These are phyloP conservation scores for Sipunculus nudus DNA, from an alignment of 2,888 invertebrate genomes.

Conservation along the genomic window DNA sequence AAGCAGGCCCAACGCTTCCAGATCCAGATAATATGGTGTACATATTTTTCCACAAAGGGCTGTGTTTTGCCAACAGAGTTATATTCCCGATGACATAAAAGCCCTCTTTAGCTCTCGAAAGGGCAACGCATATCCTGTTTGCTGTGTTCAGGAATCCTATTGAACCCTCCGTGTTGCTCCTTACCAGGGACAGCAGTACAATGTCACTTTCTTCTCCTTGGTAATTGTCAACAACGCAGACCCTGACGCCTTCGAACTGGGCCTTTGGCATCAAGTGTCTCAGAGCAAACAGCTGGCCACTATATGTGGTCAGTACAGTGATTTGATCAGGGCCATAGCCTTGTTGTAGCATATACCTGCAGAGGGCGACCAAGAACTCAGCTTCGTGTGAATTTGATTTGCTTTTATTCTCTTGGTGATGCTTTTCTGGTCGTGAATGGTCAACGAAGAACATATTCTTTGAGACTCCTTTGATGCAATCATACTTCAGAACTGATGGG, in stretches of 20 bases:
- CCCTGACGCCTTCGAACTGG: slow-evolving; percentile 42
- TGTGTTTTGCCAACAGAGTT: slow-evolving; percentile 27
- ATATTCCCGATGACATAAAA: slow-evolving; percentile 61
- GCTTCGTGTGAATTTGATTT: slow-evolving; percentile 57
- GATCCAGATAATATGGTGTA: slow-evolving; percentile 23
- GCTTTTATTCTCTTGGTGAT: slow-evolving; percentile 44
- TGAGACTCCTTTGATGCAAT: slow-evolving; percentile 47
- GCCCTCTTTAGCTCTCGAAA: slow-evolving; percentile 60
- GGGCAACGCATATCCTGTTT: slow-evolving; percentile 60
- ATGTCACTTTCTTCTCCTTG: slow-evolving; percentile 65
- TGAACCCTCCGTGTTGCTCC: slow-evolving; percentile 50
- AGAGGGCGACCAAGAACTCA: slow-evolving; percentile 45
- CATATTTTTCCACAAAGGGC: slow-evolving; percentile 28
- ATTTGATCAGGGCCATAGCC: slow-evolving; percentile 50
- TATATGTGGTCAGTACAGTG: slow-evolving; percentile 58
- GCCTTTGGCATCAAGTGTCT: slow-evolving; percentile 43
- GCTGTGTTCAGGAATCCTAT: slow-evolving; percentile 56
- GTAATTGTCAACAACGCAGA: slow-evolving; percentile 55
- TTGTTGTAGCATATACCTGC: slow-evolving; percentile 53
- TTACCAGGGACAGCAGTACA: slow-evolving; percentile 58
- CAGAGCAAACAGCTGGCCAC: slow-evolving; percentile 50
- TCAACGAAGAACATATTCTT: slow-evolving; percentile 55
- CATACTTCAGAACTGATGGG: slow-evolving; percentile 43
- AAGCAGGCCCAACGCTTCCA: slow-evolving; percentile 19
- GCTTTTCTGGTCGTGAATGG: slow-evolving; percentile 46